Evolutionary conservation across 2,113 vertebrate species (phyloP).

Genomic region (Vidua chalybeata): DNA sequence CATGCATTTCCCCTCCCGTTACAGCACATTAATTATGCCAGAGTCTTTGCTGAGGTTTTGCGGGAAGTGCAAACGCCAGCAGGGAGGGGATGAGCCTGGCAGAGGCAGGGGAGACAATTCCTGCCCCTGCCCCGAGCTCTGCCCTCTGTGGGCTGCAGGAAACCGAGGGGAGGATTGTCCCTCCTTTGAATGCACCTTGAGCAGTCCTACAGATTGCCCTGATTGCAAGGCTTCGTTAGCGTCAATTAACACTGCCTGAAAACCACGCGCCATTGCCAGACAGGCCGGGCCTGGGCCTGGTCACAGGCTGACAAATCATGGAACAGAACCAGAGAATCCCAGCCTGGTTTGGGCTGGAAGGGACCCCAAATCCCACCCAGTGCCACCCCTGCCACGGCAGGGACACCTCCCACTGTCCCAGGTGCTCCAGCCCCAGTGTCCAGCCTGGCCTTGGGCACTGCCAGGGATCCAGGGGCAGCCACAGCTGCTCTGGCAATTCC

Average conservation of each 20-base stretch:
- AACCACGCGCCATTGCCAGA: fast-evolving
- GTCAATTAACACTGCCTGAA: neutral
- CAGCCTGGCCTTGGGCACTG: no score
- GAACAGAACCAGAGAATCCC: neutral
- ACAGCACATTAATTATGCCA: neutral
- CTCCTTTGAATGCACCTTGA: neutral
- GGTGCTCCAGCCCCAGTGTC: no score
- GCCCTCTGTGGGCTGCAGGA: neutral
- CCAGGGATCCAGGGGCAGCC: no score
- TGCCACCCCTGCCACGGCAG: neutral
- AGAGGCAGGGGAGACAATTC: neutral
- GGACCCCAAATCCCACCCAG: neutral
- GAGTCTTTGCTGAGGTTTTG: neutral
- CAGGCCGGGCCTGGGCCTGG: fast-evolving
- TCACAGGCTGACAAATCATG: neutral
- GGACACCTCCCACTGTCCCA: neutral
- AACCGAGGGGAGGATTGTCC: neutral
- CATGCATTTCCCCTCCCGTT: neutral
- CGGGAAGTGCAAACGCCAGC: neutral
- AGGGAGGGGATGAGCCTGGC: neutral
- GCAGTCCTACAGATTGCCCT: neutral
- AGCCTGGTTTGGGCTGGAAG: neutral
- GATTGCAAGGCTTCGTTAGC: neutral
- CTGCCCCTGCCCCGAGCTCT: neutral
- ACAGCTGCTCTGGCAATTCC: no score